phyloP scores from a whole-genome alignment of 2,797 vertebrate species.

The Siniperca undulata region DNA sequence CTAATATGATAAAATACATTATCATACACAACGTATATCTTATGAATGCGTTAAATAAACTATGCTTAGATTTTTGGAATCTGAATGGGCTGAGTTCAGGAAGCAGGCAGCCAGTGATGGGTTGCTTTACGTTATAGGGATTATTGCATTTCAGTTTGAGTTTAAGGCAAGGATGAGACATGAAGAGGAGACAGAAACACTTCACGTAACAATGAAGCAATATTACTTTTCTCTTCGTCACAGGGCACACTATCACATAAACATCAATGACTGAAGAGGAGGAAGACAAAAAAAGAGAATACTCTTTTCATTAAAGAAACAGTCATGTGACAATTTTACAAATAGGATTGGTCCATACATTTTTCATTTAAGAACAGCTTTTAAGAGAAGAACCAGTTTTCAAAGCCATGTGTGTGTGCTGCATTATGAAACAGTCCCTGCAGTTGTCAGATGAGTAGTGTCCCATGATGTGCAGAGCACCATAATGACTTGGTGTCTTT shows the following conservation, averaged over 20 bases:
- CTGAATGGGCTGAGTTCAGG: conserved; percentile 62
- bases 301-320: conserved; percentile 65
- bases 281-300: conserved; percentile 48
- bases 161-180: conserved; percentile 82
- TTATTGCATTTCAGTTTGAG: conserved; percentile 86
- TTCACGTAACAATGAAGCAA: conserved; percentile 74
- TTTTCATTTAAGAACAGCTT: conserved; percentile 70
- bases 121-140: conserved; percentile 73
- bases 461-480: conserved; percentile 74
- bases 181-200: conserved; percentile 75
- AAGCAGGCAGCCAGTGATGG: conserved; percentile 68
- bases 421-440: conserved; percentile 82
- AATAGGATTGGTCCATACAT: conserved; percentile 80
- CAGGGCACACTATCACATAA: conserved; percentile 69
- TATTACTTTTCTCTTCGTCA: conserved; percentile 72
- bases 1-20: conserved; percentile 90
- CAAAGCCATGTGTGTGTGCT: conserved; percentile 67
- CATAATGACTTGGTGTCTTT: conserved; percentile 65
- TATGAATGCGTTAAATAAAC: conserved; percentile 80
- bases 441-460: conserved; percentile 75
- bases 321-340: conserved; percentile 75
- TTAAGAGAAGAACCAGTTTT: conserved; percentile 62
- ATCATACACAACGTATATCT: conserved; percentile 84
- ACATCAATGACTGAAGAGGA: conserved; percentile 64
- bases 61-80: conserved; percentile 61